Conservation (phyloP, 2,888 invertebrate genomes). For the Leucophora obtusa region DNA sequence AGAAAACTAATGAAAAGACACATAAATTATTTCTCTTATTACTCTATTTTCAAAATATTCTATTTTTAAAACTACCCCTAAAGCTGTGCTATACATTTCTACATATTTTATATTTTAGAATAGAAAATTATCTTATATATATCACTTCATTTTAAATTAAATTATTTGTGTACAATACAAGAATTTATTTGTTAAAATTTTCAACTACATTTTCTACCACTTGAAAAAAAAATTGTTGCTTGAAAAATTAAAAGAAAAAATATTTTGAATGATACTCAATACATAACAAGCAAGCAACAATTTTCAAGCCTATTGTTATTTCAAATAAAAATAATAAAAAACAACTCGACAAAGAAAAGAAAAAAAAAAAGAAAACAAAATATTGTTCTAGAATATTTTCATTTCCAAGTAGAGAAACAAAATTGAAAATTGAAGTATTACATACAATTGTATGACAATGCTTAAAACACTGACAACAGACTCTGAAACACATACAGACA, state of each 20-base stretch:
- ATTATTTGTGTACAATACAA: background rate
- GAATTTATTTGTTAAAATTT: background rate
- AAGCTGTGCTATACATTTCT: too few relatives aligned
- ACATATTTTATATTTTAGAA: too few relatives aligned
- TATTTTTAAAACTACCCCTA: too few relatives aligned
- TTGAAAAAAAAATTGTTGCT: background rate
- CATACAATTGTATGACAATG: background rate
- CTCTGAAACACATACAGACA: background rate
- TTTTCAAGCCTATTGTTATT: conserved; percentile 50
- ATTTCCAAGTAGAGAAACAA: background rate
- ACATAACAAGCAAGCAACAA: conserved; percentile 11
- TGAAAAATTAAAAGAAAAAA: background rate
- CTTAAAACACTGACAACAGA: background rate
- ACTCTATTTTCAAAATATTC: too few relatives aligned
- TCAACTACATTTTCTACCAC: background rate
- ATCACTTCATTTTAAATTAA: too few relatives aligned
- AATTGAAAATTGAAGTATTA: background rate
- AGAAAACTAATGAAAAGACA: too few relatives aligned
- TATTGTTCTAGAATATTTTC: background rate
- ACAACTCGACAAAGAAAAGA: background rate
- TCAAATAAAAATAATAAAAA: conserved; percentile 4
- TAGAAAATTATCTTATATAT: too few relatives aligned
- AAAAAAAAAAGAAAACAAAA: background rate
- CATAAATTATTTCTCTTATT: too few relatives aligned
- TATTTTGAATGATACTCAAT: background rate